Evolutionary conservation across 2,888 invertebrate genomes (phyloP), one percentile per base, ranked within the genome.

Genomic region (Eilema griseolum): DNA sequence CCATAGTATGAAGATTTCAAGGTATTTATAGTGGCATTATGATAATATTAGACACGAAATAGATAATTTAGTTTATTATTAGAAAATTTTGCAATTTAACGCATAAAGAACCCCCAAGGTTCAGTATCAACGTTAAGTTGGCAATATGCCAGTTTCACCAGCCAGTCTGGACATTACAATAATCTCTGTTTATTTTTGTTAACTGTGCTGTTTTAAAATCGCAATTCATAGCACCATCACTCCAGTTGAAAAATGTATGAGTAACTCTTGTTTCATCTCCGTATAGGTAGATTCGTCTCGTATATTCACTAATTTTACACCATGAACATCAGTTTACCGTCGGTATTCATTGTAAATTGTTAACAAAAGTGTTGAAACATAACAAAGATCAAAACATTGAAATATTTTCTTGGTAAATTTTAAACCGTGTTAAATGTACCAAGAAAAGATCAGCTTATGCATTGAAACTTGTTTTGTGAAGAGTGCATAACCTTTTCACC

Each of bases 51-150:
- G 62, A 73, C 70, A 74, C 66, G 24, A 74, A 77, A 73, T 79
- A 69, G 74, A 82, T 84, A 83, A 83, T 78, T 75, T 70, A 10
- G 61, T 61, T 68, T 83, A 81, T 83, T 85, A 81, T 81, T 81
- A 80, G 78, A 80, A 77, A 82, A 81, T 84, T 57, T 85, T 84
- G 83, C 83, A 81, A 84, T 86, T 83, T 84, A 79, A 83, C 83
- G 72, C 79, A 76, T 83, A 79, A 82, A 78, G 85, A 81, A 86
- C 86, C 83, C 85, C 84, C 92, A 92, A 92, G 92, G 92, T 89
- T 89, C 85, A 79, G 82, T 84, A 86, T 77, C 78, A 83, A 83
- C 83, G 81, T 80, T 81, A 70, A 73, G 66, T 85, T 91, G 93
- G 92, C 86, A 14, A 8, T 2, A 26, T 62, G 92, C 92, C 93